Base-by-base conservation (phyloP, 1,140 invertebrate genomes). In the Apolygus lucorum region DNA sequence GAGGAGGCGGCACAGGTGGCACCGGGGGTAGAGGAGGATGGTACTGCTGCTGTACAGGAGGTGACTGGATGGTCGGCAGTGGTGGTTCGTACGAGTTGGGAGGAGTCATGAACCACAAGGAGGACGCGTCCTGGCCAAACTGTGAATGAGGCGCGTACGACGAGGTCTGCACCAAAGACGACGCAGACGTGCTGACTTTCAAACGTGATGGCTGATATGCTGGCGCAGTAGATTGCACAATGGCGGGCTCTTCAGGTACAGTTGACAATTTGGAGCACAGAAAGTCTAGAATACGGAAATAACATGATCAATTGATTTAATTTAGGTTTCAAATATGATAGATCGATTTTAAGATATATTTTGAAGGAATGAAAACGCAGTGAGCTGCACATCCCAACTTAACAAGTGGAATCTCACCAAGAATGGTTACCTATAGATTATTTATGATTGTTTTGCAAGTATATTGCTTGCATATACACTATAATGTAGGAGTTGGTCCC, bases 231-330 rank as follows among this genome's bases (percentile, higher is more conserved):
- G 21, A 22, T 2, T 25, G 67, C 26, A 26, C 28, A 25, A 54
- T 68, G 17, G 14, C 69, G 24, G 79, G 78, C 76, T 88, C 87
- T 79, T 88, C 87, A 66, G 85, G 86, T 68, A 88, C 86, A 1
- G 86, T 80, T 63, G 86, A 82, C 69, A 88, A 76, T 76, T 85
- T 86, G 13, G 80, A 80, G 73, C 79, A 81, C 52, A 86, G 76
- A 69, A 86, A 81, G 75, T 86, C 85, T 85, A 71, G 63, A 79
- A 79, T 17, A 63, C 4, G 27, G 1, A 26, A n/a, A n/a, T n/a
- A n/a, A n/a, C n/a, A n/a, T n/a, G n/a, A n/a, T n/a, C n/a, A n/a
- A n/a, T n/a, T n/a, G n/a, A n/a, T n/a, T n/a, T n/a, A n/a, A n/a
- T n/a, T n/a, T n/a, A n/a, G n/a, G n/a, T n/a, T n/a, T n/a, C n/a